These are phyloP conservation scores for Portunus trituberculatus DNA, from an alignment of 1,140 invertebrate species.

Conservation along the genomic window DNA sequence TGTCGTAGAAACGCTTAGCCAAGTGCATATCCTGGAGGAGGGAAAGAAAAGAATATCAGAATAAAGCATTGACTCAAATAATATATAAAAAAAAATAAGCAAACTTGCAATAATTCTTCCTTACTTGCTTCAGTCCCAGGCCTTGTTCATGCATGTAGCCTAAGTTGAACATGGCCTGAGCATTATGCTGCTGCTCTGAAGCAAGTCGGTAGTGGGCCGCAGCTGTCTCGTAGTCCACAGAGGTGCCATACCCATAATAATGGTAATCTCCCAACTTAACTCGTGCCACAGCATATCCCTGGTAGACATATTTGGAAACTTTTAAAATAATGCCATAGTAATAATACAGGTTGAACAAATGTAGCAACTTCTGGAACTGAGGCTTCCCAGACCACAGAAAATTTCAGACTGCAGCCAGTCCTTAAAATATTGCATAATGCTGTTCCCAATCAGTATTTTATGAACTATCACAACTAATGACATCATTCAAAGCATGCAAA, in stretches of 20 bases:
- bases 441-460: no score
- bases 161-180: conserved; percentile 99
- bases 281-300: conserved; percentile 84
- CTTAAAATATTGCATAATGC: no score
- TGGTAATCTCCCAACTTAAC: conserved; percentile 99
- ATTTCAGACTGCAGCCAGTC: no score
- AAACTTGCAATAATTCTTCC: background rate
- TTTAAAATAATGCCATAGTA: no score
- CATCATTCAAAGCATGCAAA: no score
- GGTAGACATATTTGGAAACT: conserved; percentile 6
- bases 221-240: conserved; percentile 95
- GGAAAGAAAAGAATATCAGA: conserved; percentile 2
- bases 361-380: no score
- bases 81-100: background rate
- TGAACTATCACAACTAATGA: no score
- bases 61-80: background rate
- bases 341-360: no score
- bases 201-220: conserved; percentile 94
- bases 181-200: conserved; percentile 96
- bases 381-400: no score
- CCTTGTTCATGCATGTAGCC: conserved; percentile 99
- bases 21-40: conserved; percentile 84
- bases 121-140: conserved; percentile 90
- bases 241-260: conserved; percentile 95
- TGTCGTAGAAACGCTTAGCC: conserved; percentile 97